Conservation (phyloP, 35 echinoderm and acorn worm genomes). For the Strongylocentrotus purpuratus region DNA sequence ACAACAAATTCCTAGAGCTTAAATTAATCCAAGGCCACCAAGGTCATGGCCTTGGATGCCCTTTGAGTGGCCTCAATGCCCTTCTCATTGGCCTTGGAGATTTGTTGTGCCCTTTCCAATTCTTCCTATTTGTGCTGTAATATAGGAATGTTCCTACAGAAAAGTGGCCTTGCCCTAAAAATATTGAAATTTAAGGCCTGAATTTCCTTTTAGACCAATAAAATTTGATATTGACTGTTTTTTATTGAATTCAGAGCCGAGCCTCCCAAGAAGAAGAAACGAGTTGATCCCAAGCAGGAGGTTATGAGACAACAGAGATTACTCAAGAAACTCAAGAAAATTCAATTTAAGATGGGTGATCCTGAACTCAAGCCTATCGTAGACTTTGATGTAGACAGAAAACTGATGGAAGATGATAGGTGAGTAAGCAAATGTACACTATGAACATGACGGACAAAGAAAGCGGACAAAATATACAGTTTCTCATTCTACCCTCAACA, state of each 20-base stretch:
- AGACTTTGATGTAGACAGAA: slow-evolving; percentile 76
- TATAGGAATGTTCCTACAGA: too few relatives aligned
- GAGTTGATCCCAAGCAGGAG: slow-evolving; percentile 72
- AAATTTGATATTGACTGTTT: not conserved
- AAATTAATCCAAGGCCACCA: too few relatives aligned
- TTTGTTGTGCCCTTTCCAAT: too few relatives aligned
- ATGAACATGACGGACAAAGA: too few relatives aligned
- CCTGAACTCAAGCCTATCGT: slow-evolving; percentile 81
- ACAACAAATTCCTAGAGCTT: too few relatives aligned
- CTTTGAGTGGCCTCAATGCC: too few relatives aligned
- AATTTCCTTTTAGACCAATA: not conserved
- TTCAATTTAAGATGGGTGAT: slow-evolving; percentile 86
- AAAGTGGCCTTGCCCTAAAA: too few relatives aligned
- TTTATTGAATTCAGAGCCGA: slow-evolving; percentile 69
- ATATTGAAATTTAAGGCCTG: too few relatives aligned
- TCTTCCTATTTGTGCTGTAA: too few relatives aligned
- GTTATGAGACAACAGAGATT: slow-evolving; percentile 69
- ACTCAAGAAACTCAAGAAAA: slow-evolving; percentile 75
- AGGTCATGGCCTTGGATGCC: too few relatives aligned
- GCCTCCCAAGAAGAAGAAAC: slow-evolving; percentile 90
- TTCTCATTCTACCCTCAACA: not conserved
- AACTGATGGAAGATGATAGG: slow-evolving; percentile 66
- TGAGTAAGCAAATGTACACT: not conserved
- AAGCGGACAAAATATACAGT: too few relatives aligned
- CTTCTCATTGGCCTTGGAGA: too few relatives aligned